Evolutionary conservation across 2,888 invertebrate species (phyloP), one percentile per base, ranked within the genome.

Genomic region (Acanthosepion pharaonis): DNA sequence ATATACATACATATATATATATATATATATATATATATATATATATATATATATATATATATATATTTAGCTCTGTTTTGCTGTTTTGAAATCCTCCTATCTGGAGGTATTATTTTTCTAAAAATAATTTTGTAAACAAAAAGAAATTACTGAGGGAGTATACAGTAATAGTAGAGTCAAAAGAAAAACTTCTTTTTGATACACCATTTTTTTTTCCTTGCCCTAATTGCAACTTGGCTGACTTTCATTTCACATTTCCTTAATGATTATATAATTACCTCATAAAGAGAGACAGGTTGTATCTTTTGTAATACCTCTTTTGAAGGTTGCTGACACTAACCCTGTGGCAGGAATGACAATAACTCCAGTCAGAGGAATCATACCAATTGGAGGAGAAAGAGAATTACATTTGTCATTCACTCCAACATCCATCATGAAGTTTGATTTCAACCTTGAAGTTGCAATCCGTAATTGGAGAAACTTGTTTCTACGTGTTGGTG

Each of bases 401-500:
- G 97, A 97, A 95, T 95, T 97, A n/a, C 96, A 96, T 93, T 96
- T 97, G 55, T 95, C 96, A 91, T 96, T 97, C 94, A 97, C 96
- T 5, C 97, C 97, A 15, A 96, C 96, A 78, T 96, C 97, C n/a
- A 96, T 97, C 94, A 96, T 97, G 53, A 97, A 97, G 96, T 97
- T 97, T 96, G 97, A 97, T 96, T 97, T 97, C 51, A 95, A 96
- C 49, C 96, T 97, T 42, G 96, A 96, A 94, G 96, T 97, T 94
- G 96, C 97, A 59, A 96, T 97, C 94, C 97, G 97, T 94, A 97
- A 97, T 48, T 96, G 97, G 59, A 97, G 97, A 95, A 96, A 96
- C 53, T 95, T 97, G 94, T 97, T 97, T 94, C 95, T 97, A 55
- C 96, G 97, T 53, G 96, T 97, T 96, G 97, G 97, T n/a, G 97